A percentile compares a stretch with the other conserved stretches of the same genome.
Conservation (phyloP, 2,888 invertebrate genomes). For the Macropis europaea region DNA sequence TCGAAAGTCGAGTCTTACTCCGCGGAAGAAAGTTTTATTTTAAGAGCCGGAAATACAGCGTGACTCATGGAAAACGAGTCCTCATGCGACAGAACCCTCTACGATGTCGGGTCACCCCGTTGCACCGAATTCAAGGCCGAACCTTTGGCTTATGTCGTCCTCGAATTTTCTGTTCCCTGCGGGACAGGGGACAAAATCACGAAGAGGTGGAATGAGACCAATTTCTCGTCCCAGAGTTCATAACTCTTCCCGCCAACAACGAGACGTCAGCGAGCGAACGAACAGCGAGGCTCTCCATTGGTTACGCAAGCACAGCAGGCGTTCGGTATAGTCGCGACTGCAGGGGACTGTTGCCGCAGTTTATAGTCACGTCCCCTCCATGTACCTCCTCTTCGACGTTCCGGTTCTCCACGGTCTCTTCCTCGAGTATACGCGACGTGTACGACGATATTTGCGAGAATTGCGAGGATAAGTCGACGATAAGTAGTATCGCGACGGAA, state of each 20-base stretch:
- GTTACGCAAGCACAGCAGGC: conserved; percentile 66
- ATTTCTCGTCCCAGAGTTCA: conserved; percentile 34
- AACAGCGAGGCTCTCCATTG: conserved; percentile 59
- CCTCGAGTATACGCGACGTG: conserved; percentile 17
- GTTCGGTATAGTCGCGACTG: conserved; percentile 41
- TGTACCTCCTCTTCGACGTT: conserved; percentile 26
- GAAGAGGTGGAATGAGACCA: neutral
- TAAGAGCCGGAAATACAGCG: too few relatives aligned
- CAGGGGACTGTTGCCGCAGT: conserved; percentile 50
- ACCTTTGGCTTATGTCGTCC: too few relatives aligned
- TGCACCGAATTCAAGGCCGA: too few relatives aligned
- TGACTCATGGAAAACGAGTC: too few relatives aligned
- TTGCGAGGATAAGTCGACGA: conserved; percentile 20
- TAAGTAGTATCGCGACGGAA: neutral
- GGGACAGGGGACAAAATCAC: too few relatives aligned
- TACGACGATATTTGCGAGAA: conserved; percentile 34
- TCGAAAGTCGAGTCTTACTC: too few relatives aligned
- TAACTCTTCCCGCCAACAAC: conserved; percentile 37
- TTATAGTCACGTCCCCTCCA: conserved; percentile 40
- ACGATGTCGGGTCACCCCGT: too few relatives aligned
- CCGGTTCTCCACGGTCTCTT: neutral
- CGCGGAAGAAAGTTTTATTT: too few relatives aligned
- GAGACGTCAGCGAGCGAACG: conserved; percentile 25
- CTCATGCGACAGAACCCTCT: too few relatives aligned
- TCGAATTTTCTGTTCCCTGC: too few relatives aligned